These are phyloP conservation scores for Gouania willdenowi DNA, from an alignment of 2,797 vertebrate species.

Conservation along the genomic window DNA sequence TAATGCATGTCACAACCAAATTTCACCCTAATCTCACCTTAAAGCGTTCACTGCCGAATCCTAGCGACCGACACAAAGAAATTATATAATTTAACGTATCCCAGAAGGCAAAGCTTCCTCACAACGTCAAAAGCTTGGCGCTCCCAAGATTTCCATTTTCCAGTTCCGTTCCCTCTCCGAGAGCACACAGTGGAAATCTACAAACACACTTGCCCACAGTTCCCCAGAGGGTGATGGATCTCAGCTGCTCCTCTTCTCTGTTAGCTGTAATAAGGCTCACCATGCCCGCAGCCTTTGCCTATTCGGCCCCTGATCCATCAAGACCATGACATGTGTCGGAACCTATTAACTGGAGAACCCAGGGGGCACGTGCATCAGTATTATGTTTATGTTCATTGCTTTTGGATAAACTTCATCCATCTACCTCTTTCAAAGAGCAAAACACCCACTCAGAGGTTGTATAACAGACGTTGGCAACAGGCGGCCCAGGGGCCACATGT, in stretches of 20 bases:
- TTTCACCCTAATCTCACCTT: no score
- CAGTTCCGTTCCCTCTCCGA: slow-evolving; percentile 13
- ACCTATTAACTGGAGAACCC: slow-evolving; percentile 52
- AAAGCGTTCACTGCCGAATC: slow-evolving; percentile 6
- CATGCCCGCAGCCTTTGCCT: slow-evolving; percentile 43
- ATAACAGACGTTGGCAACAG: no score
- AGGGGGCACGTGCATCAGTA: slow-evolving; percentile 37
- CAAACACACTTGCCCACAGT: slow-evolving; percentile 23
- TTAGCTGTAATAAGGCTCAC: slow-evolving; percentile 52
- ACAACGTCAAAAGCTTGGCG: slow-evolving; percentile 23
- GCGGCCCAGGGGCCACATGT: no score
- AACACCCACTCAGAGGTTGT: no score
- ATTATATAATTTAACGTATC: slow-evolving; percentile 13
- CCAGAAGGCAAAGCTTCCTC: slow-evolving; percentile 19
- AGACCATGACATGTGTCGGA: slow-evolving; percentile 44
- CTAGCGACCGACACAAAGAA: slow-evolving; percentile 3
- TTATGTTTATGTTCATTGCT: slow-evolving; percentile 44
- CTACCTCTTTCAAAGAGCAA: slow-evolving; percentile 4
- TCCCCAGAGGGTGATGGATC: slow-evolving; percentile 57
- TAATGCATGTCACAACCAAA: no score
- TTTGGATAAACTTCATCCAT: slow-evolving; percentile 39
- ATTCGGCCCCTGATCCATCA: slow-evolving; percentile 58
- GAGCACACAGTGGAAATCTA: slow-evolving; percentile 17
- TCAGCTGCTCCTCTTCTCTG: slow-evolving; percentile 34
- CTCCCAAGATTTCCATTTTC: slow-evolving; percentile 31